Evolutionary conservation across 2,113 vertebrate genomes (phyloP), one percentile per base, ranked within the genome.

Genomic region (Microtus pennsylvanicus): DNA sequence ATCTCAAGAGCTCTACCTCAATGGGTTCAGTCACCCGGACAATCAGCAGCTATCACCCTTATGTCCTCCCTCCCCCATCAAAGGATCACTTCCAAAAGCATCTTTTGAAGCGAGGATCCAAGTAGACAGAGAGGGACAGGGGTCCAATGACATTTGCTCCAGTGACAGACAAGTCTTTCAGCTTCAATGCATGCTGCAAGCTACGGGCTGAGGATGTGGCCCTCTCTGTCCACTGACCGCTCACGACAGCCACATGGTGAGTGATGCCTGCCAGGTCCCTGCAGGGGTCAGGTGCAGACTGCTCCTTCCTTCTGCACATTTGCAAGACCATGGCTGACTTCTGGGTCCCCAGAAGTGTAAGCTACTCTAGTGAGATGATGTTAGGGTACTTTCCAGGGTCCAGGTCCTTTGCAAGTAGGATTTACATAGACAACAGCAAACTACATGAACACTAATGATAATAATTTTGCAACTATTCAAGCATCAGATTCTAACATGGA

Each of bases 1-100:
- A 85, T 92, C 88, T 92, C 90, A 76, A 97, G 95, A 94, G 85
- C 42, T 42, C 38, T 35, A 33, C 82, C 89, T 96, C 97, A 97
- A 91, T 97, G 95, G 93, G 69, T 75, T 96, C 95, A 95, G 94
- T 96, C 95, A 97, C 90, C 95, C 80, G 12, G 90, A 97, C 95
- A 97, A 95, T 91, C 93, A 50, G 92, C 89, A 96, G 94, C 93
- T 96, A 97, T 97, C 94, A 96, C 80, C 93, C 65, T 55, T 67
- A 91, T 0, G 87, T 97, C 80, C 65, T 96, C 50, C 70, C 91
- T 94, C 87, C 91, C 47, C 58, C 1, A 75, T 63, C 77, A 96
- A 94, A 97, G 70, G n/a, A 76, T 38, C 42, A 21, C 50, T 93
- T 94, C 47, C 0, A 94, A 96, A 97, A 97, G 80, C 95, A 97